Evolutionary conservation across 2,113 vertebrate genomes (phyloP).

Genomic region (Okapia johnstoni): DNA sequence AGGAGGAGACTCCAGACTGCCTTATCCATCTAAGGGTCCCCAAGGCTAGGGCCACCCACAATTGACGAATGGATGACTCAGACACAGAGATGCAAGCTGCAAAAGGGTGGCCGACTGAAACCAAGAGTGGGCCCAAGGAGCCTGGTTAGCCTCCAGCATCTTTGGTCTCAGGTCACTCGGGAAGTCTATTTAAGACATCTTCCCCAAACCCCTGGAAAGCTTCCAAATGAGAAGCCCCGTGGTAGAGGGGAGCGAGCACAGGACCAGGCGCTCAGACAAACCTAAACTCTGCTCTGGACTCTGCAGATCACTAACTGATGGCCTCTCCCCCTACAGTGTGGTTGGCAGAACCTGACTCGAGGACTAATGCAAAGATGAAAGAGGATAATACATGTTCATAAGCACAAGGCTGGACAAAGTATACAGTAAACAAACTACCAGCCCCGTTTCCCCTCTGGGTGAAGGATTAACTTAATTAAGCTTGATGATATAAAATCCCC

Average conservation of each 20-base stretch:
- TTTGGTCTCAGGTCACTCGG: not conserved
- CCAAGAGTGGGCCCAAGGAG: not conserved
- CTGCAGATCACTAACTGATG: not conserved
- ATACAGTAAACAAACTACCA: not conserved
- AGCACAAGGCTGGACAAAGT: accelerated
- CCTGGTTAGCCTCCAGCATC: not conserved
- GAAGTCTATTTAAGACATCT: not conserved
- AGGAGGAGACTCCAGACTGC: not conserved
- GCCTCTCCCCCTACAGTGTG: not conserved
- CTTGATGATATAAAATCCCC: not conserved
- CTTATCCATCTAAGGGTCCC: not conserved
- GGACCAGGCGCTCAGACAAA: not conserved
- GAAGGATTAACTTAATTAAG: not conserved
- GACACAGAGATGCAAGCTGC: not conserved
- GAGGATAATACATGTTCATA: not conserved
- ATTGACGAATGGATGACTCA: not conserved
- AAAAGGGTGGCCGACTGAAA: no score
- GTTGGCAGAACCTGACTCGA: not conserved
- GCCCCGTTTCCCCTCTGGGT: not conserved
- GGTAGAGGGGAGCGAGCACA: not conserved
- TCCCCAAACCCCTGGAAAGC: not conserved
- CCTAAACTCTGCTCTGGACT: not conserved
- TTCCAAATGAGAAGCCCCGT: not conserved
- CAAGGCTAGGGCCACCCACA: not conserved
- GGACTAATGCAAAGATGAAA: not conserved